These are phyloP conservation scores for Silurus lanzhouensis DNA, from an alignment of 2,797 vertebrate genomes.

Conservation along the genomic window DNA sequence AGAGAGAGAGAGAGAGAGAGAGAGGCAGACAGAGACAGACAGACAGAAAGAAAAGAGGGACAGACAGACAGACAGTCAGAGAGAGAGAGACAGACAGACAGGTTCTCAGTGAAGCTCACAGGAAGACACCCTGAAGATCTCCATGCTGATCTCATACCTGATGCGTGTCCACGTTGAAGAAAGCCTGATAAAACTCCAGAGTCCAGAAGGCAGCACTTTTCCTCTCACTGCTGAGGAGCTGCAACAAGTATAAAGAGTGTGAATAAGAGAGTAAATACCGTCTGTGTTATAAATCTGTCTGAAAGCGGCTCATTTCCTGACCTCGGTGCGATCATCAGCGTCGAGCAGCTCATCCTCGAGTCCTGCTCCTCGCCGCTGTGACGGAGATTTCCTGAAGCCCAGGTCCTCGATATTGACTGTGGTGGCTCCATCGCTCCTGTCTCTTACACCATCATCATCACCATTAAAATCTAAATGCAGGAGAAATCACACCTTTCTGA, in stretches of 20 bases:
- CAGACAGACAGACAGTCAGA: too few species aligned
- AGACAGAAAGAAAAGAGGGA: too few species aligned
- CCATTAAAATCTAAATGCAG: slow-evolving; percentile 85
- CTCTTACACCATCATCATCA: slow-evolving; percentile 79
- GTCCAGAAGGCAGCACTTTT: slow-evolving; percentile 93
- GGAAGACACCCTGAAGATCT: neutral
- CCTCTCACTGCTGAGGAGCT: slow-evolving; percentile 91
- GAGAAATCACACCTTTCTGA: neutral
- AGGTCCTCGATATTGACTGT: slow-evolving; percentile 84
- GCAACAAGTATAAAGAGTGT: slow-evolving; percentile 1
- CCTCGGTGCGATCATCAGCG: slow-evolving; percentile 86
- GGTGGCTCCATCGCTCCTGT: slow-evolving; percentile 75
- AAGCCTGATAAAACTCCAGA: slow-evolving; percentile 94
- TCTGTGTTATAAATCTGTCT: too few species aligned
- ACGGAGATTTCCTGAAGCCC: slow-evolving; percentile 61
- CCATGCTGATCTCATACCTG: slow-evolving; percentile 75
- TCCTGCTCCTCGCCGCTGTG: slow-evolving; percentile 64
- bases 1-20: too few species aligned
- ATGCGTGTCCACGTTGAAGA: slow-evolving; percentile 92
- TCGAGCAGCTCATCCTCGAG: slow-evolving; percentile 77
- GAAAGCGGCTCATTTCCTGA: slow-evolving; percentile 52
- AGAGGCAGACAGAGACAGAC: neutral
- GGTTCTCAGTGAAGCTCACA: neutral
- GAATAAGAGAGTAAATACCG: neutral
- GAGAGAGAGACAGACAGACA: neutral